These are phyloP conservation scores for Phyto melanocephala DNA, from an alignment of 2,888 invertebrate species.

Conservation along the genomic window DNA sequence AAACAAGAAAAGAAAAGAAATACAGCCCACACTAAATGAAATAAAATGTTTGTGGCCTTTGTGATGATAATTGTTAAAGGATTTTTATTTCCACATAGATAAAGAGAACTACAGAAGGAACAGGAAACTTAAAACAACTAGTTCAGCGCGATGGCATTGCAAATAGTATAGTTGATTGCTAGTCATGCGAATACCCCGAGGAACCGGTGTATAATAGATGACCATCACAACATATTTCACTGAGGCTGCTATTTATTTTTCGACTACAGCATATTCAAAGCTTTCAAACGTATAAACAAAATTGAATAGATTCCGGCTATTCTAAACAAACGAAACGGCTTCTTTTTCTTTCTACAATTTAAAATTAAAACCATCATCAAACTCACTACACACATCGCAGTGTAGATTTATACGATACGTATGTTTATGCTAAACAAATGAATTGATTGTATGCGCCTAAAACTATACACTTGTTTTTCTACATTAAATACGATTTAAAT, in stretches of 20 bases:
- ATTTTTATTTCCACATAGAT: conserved; percentile 16
- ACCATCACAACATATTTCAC: conserved; percentile 38
- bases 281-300: conserved; percentile 31
- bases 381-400: neutral
- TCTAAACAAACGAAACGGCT: conserved; percentile 50
- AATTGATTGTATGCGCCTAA: conserved; percentile 55
- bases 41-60: conserved; percentile 61
- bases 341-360: conserved; percentile 1
- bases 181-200: conserved; percentile 19
- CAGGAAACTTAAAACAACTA: neutral
- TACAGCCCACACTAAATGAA: conserved; percentile 55
- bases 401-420: neutral
- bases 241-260: conserved; percentile 29
- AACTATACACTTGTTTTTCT: conserved; percentile 43
- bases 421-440: conserved; percentile 39
- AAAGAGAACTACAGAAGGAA: neutral
- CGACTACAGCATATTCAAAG: neutral
- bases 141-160: neutral
- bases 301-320: conserved; percentile 53
- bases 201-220: conserved; percentile 52
- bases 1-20: neutral
- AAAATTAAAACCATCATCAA: conserved; percentile 16
- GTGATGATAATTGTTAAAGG: conserved; percentile 63
- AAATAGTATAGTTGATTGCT: conserved; percentile 27
- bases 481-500: conserved; percentile 14